phyloP scores from a whole-genome alignment of 1,140 invertebrate genomes.

The Lycorma delicatula region DNA sequence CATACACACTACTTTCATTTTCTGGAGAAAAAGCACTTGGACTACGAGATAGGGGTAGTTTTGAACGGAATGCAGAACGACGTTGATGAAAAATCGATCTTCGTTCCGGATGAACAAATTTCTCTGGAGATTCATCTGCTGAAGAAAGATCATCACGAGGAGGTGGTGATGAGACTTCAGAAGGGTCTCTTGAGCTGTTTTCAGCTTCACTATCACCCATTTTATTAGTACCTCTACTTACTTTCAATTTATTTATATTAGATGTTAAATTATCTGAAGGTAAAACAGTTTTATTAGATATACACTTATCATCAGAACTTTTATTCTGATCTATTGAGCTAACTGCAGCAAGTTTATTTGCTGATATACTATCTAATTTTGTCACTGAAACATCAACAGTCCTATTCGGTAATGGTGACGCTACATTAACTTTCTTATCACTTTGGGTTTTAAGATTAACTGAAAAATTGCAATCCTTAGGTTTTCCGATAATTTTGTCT shows the following conservation, averaged over 20 bases:
- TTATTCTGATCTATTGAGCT: too few relatives aligned
- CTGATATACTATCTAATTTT: too few relatives aligned
- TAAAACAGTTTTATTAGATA: too few relatives aligned
- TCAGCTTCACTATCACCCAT: constrained; percentile 3
- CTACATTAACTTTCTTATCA: too few relatives aligned
- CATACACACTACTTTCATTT: constrained; percentile 61
- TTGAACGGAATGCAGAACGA: constrained; percentile 19
- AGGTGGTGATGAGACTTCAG: constrained; percentile 20
- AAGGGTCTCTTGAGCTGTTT: constrained; percentile 1
- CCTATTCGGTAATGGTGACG: too few relatives aligned
- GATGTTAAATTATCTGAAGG: too few relatives aligned
- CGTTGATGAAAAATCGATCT: constrained; percentile 43
- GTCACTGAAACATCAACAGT: too few relatives aligned
- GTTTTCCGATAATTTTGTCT: not conserved
- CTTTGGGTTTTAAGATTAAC: not conserved
- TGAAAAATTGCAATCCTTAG: not conserved
- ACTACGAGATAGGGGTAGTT: constrained; percentile 45
- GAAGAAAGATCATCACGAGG: constrained; percentile 26
- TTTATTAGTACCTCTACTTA: not conserved
- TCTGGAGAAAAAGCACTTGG: constrained; percentile 55
- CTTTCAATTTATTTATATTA: not conserved
- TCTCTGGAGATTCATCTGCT: constrained; percentile 28
- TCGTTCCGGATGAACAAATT: constrained; percentile 35
- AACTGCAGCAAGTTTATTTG: too few relatives aligned
- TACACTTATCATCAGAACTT: too few relatives aligned